Percentiles rank a stretch among this genome's conserved stretches.
Evolutionary conservation across 2,113 vertebrate species (phyloP).

Genomic region (Daboia siamensis): DNA sequence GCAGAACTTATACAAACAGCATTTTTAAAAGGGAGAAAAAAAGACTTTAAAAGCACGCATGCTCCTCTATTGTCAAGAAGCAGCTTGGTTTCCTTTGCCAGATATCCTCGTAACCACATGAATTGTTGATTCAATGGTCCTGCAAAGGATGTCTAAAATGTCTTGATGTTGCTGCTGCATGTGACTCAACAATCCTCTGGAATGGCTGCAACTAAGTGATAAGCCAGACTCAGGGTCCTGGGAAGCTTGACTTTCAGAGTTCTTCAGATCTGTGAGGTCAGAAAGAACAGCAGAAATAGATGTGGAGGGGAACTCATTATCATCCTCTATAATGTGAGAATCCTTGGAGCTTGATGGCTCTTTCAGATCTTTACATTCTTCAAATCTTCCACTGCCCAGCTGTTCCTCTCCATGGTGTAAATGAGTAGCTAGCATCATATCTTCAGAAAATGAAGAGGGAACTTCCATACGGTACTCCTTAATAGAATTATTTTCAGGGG

Average conservation of each 20-base stretch:
- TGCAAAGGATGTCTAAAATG: constrained; percentile 93
- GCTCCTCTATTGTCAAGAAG: constrained; percentile 92
- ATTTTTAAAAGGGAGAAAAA: constrained; percentile 28
- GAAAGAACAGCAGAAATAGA: constrained; percentile 76
- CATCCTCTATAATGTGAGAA: constrained; percentile 72
- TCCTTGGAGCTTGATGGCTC: constrained; percentile 75
- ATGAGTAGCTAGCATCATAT: constrained; percentile 66
- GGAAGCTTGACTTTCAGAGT: constrained; percentile 77
- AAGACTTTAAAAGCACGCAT: constrained; percentile 71
- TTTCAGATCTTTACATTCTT: constrained; percentile 76
- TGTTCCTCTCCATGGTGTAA: constrained; percentile 69
- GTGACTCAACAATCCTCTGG: constrained; percentile 79
- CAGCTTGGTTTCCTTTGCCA: constrained; percentile 80
- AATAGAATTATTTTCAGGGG: constrained; percentile 78
- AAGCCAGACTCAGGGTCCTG: constrained; percentile 78
- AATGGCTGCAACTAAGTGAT: constrained; percentile 77
- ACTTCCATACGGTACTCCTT: constrained; percentile 90
- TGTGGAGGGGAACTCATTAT: constrained; percentile 77
- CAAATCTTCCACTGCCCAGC: constrained; percentile 62
- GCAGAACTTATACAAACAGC: constrained; percentile 79
- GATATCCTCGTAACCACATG: constrained; percentile 91
- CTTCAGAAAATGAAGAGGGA: constrained; percentile 81
- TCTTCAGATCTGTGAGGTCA: constrained; percentile 77
- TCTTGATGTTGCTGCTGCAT: constrained; percentile 75
- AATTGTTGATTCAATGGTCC: constrained; percentile 95